A percentile compares a stretch with the other conserved stretches of the same genome.
These are phyloP conservation scores for Pipra filicauda DNA, from an alignment of 2,113 vertebrate species.

Conservation along the genomic window DNA sequence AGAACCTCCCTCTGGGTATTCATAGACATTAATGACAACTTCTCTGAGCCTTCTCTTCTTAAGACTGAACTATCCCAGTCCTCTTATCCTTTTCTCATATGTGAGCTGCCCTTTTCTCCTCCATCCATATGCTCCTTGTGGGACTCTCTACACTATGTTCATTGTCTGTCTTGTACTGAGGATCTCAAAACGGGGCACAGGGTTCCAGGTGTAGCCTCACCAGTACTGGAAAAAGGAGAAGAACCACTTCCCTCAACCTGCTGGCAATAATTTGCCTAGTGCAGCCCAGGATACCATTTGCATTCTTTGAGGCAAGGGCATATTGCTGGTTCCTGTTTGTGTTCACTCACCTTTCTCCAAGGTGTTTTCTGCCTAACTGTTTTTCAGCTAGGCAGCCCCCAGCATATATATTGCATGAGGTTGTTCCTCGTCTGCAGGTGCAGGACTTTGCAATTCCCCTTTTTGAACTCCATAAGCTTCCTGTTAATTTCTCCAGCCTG, in stretches of 20 bases:
- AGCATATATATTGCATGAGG: not conserved
- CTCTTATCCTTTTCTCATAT: not conserved
- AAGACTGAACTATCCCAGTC: not conserved
- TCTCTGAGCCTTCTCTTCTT: not conserved
- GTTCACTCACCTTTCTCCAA: not conserved
- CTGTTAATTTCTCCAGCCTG: not conserved
- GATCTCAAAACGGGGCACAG: not conserved
- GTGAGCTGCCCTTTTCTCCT: not conserved
- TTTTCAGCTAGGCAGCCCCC: not conserved
- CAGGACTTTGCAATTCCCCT: not conserved
- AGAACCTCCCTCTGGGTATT: not conserved
- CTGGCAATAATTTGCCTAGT: not conserved
- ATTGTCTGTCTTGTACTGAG: not conserved
- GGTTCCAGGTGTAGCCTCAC: accelerated
- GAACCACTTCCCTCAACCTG: not conserved
- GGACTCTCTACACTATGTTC: not conserved
- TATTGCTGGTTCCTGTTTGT: not conserved
- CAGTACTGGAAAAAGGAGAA: not conserved
- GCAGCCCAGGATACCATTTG: not conserved
- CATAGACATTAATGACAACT: not conserved
- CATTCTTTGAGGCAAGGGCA: not conserved
- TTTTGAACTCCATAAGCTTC: not conserved
- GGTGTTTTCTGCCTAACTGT: not conserved
- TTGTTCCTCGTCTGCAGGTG: not conserved
- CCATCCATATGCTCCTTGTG: not conserved